These are phyloP conservation scores for Salpingus planirostris DNA, from an alignment of 2,888 invertebrate genomes.

Conservation along the genomic window DNA sequence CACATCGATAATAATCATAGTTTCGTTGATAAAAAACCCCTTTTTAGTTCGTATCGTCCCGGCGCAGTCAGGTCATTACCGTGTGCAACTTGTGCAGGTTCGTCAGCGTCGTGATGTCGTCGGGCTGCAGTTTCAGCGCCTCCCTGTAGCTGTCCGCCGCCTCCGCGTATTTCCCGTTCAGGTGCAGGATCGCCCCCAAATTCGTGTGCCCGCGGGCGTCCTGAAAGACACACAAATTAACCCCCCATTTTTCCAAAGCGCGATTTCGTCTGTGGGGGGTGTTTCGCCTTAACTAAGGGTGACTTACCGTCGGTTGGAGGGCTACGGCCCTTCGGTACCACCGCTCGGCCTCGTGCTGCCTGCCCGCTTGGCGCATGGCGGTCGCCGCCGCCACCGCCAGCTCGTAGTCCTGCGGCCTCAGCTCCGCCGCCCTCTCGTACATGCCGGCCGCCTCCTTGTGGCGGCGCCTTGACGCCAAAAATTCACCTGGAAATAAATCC, in stretches of 20 bases:
- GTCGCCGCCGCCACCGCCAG: conserved; percentile 83
- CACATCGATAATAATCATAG: conserved; percentile 15
- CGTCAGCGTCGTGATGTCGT: conserved; percentile 78
- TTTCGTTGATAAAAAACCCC: conserved; percentile 26
- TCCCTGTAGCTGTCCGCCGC: conserved; percentile 81
- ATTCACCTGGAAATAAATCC: conserved; percentile 60
- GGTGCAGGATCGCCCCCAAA: conserved; percentile 88
- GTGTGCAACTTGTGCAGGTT: conserved; percentile 71
- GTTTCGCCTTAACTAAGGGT: no score
- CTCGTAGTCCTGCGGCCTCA: conserved; percentile 72
- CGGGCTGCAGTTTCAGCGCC: conserved; percentile 79
- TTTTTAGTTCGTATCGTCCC: conserved; percentile 5
- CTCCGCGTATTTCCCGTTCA: conserved; percentile 81
- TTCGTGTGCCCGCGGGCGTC: conserved; percentile 90
- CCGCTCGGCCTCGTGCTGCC: conserved; percentile 73
- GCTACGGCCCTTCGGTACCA: conserved; percentile 69
- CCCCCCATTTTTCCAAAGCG: not conserved
- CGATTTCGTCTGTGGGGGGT: not conserved
- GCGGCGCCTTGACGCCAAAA: conserved; percentile 70
- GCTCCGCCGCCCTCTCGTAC: conserved; percentile 67
- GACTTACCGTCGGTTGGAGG: conserved; percentile 41
- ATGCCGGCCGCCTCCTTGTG: conserved; percentile 75
- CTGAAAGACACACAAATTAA: conserved; percentile 43
- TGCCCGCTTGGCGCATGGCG: conserved; percentile 71
- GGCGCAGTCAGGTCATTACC: conserved; percentile 46